Evolutionary conservation across 2,888 invertebrate genomes (phyloP), one percentile per base, ranked within the genome.

Genomic region (Bembecia ichneumoniformis): DNA sequence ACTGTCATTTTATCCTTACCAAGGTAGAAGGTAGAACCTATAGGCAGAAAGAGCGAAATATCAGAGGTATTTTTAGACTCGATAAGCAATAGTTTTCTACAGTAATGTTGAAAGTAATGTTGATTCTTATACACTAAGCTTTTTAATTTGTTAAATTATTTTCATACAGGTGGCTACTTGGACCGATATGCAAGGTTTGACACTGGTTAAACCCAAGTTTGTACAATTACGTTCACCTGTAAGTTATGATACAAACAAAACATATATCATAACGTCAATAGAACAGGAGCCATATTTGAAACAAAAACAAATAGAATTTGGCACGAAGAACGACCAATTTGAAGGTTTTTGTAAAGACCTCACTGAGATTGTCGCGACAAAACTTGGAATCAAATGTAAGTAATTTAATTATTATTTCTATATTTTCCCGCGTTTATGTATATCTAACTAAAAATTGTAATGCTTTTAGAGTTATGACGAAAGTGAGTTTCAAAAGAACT

Each of bases 331-430:
- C 67, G 94, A 95, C 55, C 90, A 91, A 45, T 95, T 92, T 68
- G 93, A 96, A 68, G 98, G 98, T 48, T 98, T 96, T 74, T 96
- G 96, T 81, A 95, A 97, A 70, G 98, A 98, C 73, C 87, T 98
- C 40, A 93, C 95, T 3, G 94, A 96, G 64, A 87, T 94, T 55
- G 91, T 98, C 54, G 89, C 96, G 0, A 92, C 92, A 62, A 91
- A 90, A 68, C 89, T 96, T 54, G 93, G 93, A 51, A 95, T 96
- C 58, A 93, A 93, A 74, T 97, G 96, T 96, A 87, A 91, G 94
- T 89, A 52, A 44, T 40, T 9, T 28, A 28, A 13, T 49, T 36
- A 13, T 49, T 36, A n/a, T 45, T 0, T 40, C 7, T 11, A 47
- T 9, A 28, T 28, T 7, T 7, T 7, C 20, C 20, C 20, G 1